A percentile compares a stretch with the other conserved stretches of the same genome.
Conservation (phyloP, 2,113 vertebrate species). For the Serilophus lunatus region DNA sequence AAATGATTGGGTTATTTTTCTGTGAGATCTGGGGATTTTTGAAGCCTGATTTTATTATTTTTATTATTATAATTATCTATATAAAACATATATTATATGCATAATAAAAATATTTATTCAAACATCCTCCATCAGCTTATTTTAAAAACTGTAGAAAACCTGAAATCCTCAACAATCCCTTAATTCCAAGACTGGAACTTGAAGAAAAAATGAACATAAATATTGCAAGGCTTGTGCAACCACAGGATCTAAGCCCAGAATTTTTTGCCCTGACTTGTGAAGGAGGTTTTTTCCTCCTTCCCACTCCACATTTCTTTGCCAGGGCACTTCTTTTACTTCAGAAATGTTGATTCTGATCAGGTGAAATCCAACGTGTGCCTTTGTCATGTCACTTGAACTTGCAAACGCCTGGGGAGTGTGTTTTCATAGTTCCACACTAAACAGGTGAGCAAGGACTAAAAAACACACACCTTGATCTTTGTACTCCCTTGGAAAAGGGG, state of each 20-base stretch:
- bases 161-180: neutral
- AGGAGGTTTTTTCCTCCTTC: neutral
- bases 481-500: rapidly evolving
- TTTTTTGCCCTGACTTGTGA: neutral
- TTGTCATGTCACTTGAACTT: neutral
- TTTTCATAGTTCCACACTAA: neutral
- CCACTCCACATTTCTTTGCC: neutral
- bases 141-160: neutral
- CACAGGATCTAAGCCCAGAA: neutral
- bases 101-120: too few relatives aligned
- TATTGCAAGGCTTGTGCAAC: neutral
- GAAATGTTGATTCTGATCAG: neutral
- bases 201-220: neutral
- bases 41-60: neutral
- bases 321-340: neutral
- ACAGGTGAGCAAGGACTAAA: neutral
- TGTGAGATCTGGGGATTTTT: neutral
- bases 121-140: neutral
- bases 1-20: neutral
- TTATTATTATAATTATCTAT: too few relatives aligned
- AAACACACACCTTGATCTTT: neutral
- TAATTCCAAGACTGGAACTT: neutral
- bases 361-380: neutral
- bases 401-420: neutral
- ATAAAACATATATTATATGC: too few relatives aligned